Evolutionary conservation across 2,113 vertebrate species (phyloP), one percentile per base, ranked within the genome.

Genomic region (Epinephelus fuscoguttatus): DNA sequence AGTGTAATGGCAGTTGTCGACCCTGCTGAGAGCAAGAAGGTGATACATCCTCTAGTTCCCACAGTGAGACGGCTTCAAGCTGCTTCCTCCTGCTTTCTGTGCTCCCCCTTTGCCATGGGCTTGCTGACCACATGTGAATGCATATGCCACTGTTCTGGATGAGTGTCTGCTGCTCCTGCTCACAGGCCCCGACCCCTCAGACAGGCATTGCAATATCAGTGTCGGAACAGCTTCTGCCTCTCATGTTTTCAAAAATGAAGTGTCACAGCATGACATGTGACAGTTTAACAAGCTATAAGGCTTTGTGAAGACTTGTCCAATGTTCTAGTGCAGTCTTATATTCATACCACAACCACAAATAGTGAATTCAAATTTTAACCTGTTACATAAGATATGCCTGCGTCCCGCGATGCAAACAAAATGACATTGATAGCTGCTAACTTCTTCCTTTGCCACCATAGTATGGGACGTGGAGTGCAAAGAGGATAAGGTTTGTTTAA

Each of bases 41-140:
- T 42, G 19, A 42, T 12, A 45, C 42, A 45, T 56, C 53, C 66
- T 63, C 40, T 49, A 56, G 53, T 37, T 59, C 18, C 50, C 21
- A 3, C 59, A 23, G 49, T 23, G 53, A 81, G 21, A 73, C 47
- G 50, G 67, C n/a, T 49, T 45, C 72, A 78, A 63, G 74, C 82
- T 84, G 63, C 67, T 42, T 45, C 47, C 33, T 52, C 42, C 70
- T 42, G 66, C 64, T 60, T 13, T 4, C 47, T 49, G 47, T 49
- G 14, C 69, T 45, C 42, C 42, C 42, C 42, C 42, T 45, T 12
- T 45, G 42, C 42, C 42, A 45, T 9, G 42, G 42, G 42, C 10
- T 45, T 12, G 42, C 42, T 45, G 7, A 45, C 42, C 42, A 45
- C 42, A 45, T 45, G 42, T 45, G 42, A 45, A 45, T 45, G 42